Evolutionary conservation across 1,140 invertebrate genomes (phyloP).

Genomic region (Bombus turneri): DNA sequence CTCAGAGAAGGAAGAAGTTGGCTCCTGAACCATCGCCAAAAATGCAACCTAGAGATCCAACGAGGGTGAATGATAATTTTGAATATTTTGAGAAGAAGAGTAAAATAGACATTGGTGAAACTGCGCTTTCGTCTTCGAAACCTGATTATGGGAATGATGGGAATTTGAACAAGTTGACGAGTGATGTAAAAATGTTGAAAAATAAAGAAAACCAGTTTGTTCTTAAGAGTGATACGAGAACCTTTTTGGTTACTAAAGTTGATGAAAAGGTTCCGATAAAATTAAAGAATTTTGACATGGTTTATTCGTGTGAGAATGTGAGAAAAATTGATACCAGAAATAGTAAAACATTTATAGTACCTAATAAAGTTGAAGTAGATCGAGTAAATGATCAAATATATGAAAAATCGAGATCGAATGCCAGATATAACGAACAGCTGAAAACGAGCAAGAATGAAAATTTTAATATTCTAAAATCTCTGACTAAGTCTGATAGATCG

Average conservation of each 20-base stretch:
- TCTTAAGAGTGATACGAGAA: neutral
- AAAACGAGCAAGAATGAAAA: neutral
- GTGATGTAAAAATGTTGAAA: neutral
- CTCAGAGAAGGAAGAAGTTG: slow-evolving; percentile 51
- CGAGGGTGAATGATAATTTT: neutral
- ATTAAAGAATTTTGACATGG: neutral
- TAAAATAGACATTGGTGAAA: neutral
- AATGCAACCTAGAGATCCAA: neutral
- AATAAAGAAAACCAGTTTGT: neutral
- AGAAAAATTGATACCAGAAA: neutral
- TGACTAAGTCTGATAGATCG: neutral
- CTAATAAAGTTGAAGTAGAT: neutral
- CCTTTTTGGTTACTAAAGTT: slow-evolving; percentile 15
- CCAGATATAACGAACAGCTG: no score
- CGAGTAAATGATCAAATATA: neutral
- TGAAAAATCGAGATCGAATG: neutral
- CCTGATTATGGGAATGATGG: neutral
- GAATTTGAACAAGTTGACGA: neutral
- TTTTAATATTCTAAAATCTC: neutral
- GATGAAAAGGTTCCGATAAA: neutral
- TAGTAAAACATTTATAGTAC: no score
- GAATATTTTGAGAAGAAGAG: neutral
- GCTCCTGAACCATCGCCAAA: slow-evolving; percentile 50
- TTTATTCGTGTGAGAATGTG: neutral
- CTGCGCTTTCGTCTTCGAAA: neutral